Base-by-base conservation (phyloP, 2,797 vertebrate genomes). In the Glossophaga mutica region DNA sequence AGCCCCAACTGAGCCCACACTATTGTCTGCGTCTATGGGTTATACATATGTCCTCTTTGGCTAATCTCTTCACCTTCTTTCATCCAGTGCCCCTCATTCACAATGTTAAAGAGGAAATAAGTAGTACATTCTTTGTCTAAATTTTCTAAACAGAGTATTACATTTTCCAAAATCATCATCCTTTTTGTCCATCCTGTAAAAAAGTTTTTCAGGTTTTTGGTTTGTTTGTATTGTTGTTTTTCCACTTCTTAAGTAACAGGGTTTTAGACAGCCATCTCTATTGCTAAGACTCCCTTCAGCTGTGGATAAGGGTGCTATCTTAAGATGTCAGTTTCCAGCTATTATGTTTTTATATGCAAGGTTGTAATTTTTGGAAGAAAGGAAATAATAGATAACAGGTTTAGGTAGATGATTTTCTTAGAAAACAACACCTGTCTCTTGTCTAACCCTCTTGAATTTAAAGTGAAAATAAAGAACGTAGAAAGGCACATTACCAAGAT, bases 111-210 rank as follows among this genome's bases (percentile, higher is more conserved):
- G 34, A 89, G 48, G 5, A 82, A 94, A 90, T 39, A 82, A 90
- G 37, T n/a, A 55, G 46, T 32, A 37, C 6, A 42, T 70, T 67
- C n/a, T 59, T 76, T 83, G 70, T n/a, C 37, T 87, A 42, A 78
- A 46, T 88, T 93, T 87, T 87, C 78, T 91, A 44, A 77, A 92
- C n/a, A 76, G 19, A 91, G 3, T 82, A 65, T 79, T 70, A 67
- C 34, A n/a, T 55, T 91, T 94, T 88, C n/a, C 67, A 85, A 92
- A 86, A 65, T 90, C 19, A 74, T 87, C 19, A 90, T 39, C 52
- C 2, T 50, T 95, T 91, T 65, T 16, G 5, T 90, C n/a, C 70
- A 82, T 24, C 39, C 19, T 85, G 29, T n/a, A 68, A 67, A 39
- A 39, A 91, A 84, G 12, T 42, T 90, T 39, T 52, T 42, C 18